Evolutionary conservation across 2,888 invertebrate species (phyloP).

Genomic region (Conistra vaccinii): DNA sequence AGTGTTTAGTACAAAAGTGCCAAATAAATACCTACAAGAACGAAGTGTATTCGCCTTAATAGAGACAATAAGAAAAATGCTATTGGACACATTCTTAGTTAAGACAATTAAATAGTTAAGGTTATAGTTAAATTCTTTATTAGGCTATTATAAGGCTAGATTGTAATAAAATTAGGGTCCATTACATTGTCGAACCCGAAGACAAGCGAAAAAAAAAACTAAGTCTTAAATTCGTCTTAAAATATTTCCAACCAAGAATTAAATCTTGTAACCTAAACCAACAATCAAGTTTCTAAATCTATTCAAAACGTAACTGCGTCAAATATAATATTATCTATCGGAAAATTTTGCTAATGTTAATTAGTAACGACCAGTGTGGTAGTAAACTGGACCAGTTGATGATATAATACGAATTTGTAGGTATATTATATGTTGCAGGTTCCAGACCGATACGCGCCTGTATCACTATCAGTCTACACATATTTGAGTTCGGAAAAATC

Average conservation of each 20-base stretch:
- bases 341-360: conserved; percentile 56
- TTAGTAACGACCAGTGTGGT: conserved; percentile 43
- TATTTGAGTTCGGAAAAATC: conserved; percentile 22
- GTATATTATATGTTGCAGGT: conserved; percentile 34
- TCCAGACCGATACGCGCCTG: conserved; percentile 47
- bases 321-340: conserved; percentile 26
- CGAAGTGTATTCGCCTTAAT: too few relatives aligned
- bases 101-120: too few relatives aligned
- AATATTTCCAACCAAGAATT: conserved; percentile 3
- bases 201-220: too few relatives aligned
- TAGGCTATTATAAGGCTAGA: too few relatives aligned
- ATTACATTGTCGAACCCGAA: too few relatives aligned
- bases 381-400: conserved; percentile 39
- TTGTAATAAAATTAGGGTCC: too few relatives aligned
- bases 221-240: neutral
- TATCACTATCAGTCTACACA: conserved; percentile 47
- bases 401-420: conserved; percentile 16
- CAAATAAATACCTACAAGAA: too few relatives aligned
- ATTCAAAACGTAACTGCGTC: conserved; percentile 23
- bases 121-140: too few relatives aligned
- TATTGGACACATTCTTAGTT: too few relatives aligned
- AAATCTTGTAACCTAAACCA: conserved; percentile 4
- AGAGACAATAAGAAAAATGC: too few relatives aligned
- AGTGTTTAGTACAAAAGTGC: too few relatives aligned
- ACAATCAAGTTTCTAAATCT: conserved; percentile 38